These are phyloP conservation scores for Drosophila guanche DNA, from an alignment of 1,140 invertebrate genomes.

Conservation along the genomic window DNA sequence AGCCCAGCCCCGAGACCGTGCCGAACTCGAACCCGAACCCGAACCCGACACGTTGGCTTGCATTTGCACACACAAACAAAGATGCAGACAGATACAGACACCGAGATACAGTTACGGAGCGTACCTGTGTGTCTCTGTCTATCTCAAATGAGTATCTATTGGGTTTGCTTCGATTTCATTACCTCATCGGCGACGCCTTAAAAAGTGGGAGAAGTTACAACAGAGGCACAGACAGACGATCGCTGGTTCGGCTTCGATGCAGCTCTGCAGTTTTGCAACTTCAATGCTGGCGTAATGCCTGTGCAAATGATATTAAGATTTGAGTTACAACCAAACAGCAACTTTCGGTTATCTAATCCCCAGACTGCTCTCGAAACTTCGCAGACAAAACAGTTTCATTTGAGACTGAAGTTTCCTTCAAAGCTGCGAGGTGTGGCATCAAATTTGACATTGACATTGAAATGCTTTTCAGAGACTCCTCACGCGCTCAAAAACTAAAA, in stretches of 20 bases:
- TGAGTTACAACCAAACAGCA: slow-evolving; percentile 10
- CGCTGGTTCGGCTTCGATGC: slow-evolving; percentile 61
- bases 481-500: slow-evolving; percentile 8
- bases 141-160: slow-evolving; percentile 42
- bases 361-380: slow-evolving; percentile 20
- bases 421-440: slow-evolving; percentile 19
- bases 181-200: slow-evolving; percentile 73
- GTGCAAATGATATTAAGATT: slow-evolving; percentile 51
- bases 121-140: slow-evolving; percentile 34
- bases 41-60: slow-evolving; percentile 67
- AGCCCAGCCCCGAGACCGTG: slow-evolving; percentile 25
- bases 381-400: slow-evolving; percentile 1
- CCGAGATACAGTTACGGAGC: slow-evolving; percentile 13
- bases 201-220: slow-evolving; percentile 72
- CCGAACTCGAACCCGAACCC: slow-evolving; percentile 14
- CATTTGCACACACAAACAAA: slow-evolving; percentile 43
- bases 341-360: slow-evolving; percentile 44
- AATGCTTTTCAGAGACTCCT: slow-evolving; percentile 34
- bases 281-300: slow-evolving; percentile 1
- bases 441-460: slow-evolving; percentile 79
- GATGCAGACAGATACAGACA: slow-evolving; percentile 9
- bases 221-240: slow-evolving; percentile 23
- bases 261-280: slow-evolving; percentile 52
- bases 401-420: neutral
- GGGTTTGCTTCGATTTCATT: slow-evolving; percentile 68